A percentile compares a stretch with the other conserved stretches of the same genome.
phyloP scores from a whole-genome alignment of 2,888 invertebrate genomes.

The Pherbina coryleti region DNA sequence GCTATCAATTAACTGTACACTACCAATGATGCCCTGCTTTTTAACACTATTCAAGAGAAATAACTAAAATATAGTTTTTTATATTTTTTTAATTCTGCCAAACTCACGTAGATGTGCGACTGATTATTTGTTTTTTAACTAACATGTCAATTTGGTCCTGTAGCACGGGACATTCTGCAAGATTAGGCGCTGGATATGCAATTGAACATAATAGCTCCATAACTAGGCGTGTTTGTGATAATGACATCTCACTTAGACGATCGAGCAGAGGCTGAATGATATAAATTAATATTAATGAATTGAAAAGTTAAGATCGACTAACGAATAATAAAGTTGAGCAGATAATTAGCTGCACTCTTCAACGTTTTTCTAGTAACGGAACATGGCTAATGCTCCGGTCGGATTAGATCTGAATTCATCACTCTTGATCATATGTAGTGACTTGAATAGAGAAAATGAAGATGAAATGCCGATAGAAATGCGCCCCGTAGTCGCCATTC shows the following conservation, averaged over 20 bases:
- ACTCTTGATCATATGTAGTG: too few species aligned
- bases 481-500: too few species aligned
- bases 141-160: slow-evolving; percentile 88
- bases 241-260: slow-evolving; percentile 79
- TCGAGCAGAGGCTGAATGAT: slow-evolving; percentile 76
- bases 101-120: slow-evolving; percentile 72
- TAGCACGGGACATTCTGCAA: slow-evolving; percentile 76
- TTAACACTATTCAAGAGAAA: slow-evolving; percentile 73
- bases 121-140: slow-evolving; percentile 85
- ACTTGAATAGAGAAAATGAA: too few species aligned
- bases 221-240: slow-evolving; percentile 80
- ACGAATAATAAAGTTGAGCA: too few species aligned
- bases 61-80: not conserved
- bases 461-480: too few species aligned
- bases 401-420: too few species aligned
- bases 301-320: too few species aligned
- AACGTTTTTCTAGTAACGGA: too few species aligned
- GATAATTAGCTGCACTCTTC: too few species aligned
- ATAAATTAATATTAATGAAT: too few species aligned
- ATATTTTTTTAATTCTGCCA: not conserved
- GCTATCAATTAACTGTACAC: slow-evolving; percentile 81
- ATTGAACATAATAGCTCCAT: slow-evolving; percentile 84
- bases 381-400: too few species aligned
- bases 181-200: slow-evolving; percentile 73
- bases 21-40: slow-evolving; percentile 82